Evolutionary conservation across 2,888 invertebrate species (phyloP).

Genomic region (Eilema griseolum): DNA sequence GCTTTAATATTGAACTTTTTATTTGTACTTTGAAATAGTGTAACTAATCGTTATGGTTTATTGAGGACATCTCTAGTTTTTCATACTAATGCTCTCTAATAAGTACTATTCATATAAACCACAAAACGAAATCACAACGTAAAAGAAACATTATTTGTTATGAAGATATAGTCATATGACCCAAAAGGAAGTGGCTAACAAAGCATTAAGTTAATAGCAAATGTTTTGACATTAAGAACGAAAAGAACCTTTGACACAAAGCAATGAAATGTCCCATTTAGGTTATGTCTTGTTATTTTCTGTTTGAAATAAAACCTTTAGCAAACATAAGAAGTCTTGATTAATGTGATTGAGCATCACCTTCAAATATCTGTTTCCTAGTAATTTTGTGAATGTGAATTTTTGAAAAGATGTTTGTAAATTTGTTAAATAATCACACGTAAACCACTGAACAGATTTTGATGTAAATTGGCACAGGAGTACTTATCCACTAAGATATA

Average conservation of each 20-base stretch:
- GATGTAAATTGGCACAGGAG: no score
- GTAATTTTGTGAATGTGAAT: no score
- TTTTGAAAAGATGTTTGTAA: no score
- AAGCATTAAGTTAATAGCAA: conserved; percentile 29
- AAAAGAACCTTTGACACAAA: conserved; percentile 7
- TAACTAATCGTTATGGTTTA: no score
- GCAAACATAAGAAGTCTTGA: neutral
- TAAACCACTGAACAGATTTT: no score
- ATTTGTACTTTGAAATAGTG: no score
- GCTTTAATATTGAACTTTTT: no score
- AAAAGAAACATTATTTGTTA: neutral
- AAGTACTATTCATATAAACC: no score
- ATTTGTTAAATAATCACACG: no score
- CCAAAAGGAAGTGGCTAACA: conserved; percentile 27
- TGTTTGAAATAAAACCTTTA: conserved; percentile 13
- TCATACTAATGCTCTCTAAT: no score
- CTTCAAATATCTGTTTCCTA: neutral
- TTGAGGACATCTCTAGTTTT: no score
- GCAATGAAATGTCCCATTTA: conserved; percentile 13
- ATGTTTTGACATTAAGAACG: conserved; percentile 21
- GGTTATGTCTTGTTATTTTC: conserved; percentile 10
- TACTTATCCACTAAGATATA: no score
- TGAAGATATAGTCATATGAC: conserved; percentile 15
- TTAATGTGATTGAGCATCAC: conserved; percentile 8
- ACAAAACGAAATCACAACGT: neutral